Evolutionary conservation across 2,113 vertebrate genomes (phyloP).

Genomic region (Pelecanus crispus): DNA sequence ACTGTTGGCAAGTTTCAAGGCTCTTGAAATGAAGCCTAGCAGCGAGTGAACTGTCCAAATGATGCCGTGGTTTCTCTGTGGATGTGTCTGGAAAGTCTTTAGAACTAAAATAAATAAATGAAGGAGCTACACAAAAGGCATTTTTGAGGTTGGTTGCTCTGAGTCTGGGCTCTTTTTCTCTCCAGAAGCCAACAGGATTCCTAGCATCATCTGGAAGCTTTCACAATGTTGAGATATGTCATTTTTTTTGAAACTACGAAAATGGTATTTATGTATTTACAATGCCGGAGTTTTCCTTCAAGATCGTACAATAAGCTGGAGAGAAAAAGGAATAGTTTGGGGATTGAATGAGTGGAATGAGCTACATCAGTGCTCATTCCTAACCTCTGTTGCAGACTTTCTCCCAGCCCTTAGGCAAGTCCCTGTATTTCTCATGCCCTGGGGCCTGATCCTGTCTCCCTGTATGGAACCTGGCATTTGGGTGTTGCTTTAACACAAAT

Average conservation of each 20-base stretch:
- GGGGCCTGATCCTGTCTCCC: background rate
- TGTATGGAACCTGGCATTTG: background rate
- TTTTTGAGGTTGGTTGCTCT: conserved; percentile 28
- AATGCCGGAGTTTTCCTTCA: background rate
- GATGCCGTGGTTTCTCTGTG: conserved; percentile 49
- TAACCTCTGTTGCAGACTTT: background rate
- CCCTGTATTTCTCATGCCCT: background rate
- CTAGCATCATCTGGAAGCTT: conserved; percentile 34
- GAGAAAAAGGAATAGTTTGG: background rate
- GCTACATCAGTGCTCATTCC: background rate
- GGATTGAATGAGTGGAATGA: background rate
- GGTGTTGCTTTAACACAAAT: background rate
- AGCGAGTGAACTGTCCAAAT: background rate
- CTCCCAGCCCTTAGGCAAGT: background rate
- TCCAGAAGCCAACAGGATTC: background rate
- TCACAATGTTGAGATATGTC: background rate
- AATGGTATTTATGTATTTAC: background rate
- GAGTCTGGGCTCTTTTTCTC: background rate
- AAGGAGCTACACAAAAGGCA: conserved; percentile 18
- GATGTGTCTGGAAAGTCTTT: conserved; percentile 47
- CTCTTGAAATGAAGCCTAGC: conserved; percentile 40
- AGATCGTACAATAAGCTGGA: background rate
- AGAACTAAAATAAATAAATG: conserved; percentile 40
- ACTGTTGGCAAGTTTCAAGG: background rate
- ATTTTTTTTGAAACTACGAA: background rate